A percentile compares a stretch with the other conserved stretches of the same genome.
Conservation (phyloP, 2,797 vertebrate genomes). For the Sebastes nivosus region DNA sequence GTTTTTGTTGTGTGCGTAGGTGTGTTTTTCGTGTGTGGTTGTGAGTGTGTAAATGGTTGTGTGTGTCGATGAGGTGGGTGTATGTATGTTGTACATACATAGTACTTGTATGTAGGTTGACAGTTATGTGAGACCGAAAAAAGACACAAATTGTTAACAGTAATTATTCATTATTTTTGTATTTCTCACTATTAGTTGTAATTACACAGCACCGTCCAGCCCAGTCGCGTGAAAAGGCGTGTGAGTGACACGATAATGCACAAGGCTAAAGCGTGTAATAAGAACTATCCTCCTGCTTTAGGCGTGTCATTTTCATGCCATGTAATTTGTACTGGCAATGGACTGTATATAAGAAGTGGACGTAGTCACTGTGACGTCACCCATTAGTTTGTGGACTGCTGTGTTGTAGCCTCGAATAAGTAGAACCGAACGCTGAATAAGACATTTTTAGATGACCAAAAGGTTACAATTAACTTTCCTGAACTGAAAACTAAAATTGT, state of each 20-base stretch:
- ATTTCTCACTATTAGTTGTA: conserved; percentile 27
- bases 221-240: not conserved
- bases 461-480: too few relatives aligned
- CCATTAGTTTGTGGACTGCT: too few relatives aligned
- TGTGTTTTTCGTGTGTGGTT: not conserved
- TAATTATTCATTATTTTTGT: conserved; percentile 45
- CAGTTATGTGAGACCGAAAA: conserved; percentile 5
- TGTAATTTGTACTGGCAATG: not conserved
- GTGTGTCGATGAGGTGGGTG: not conserved
- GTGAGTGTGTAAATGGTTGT: not conserved
- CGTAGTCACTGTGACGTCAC: too few relatives aligned
- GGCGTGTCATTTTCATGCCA: not conserved
- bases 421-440: too few relatives aligned
- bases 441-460: too few relatives aligned
- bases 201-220: conserved; percentile 10
- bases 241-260: too few relatives aligned
- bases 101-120: not conserved
- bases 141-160: not conserved
- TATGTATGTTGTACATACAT: not conserved
- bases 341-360: too few relatives aligned
- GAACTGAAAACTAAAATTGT: too few relatives aligned
- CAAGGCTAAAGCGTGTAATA: fast-evolving
- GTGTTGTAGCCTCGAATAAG: too few relatives aligned
- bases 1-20: not conserved
- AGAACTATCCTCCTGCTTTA: not conserved